Evolutionary conservation across 2,797 vertebrate genomes (phyloP), one percentile per base, ranked within the genome.

Genomic region (Moxostoma hubbsi): DNA sequence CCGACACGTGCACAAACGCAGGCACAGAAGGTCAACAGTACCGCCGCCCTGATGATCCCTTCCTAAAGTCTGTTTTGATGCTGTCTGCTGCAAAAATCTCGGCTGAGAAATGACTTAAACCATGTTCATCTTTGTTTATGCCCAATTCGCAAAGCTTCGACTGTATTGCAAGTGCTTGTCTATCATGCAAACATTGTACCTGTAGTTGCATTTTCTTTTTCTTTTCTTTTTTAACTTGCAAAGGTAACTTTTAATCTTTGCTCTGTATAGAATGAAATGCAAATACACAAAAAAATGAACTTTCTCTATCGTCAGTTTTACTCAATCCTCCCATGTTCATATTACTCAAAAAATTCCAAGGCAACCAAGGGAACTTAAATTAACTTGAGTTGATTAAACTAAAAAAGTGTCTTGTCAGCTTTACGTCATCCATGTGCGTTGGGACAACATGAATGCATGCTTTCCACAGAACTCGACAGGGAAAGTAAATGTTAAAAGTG

Each of bases 191-290:
- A 55, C 67, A 72, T 73, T 65, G 13, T 76, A 80, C 15, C 18
- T 62, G 59, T 73, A 68, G 73, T 82, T 75, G 79, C 47, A 68
- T 18, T 18, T 18, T 18, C 18, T 18, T 24, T 24, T 47, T 55
- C 65, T 10, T 67, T 15, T 61, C 46, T 74, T n/a, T 11, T 49
- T 49, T 63, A 2, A 46, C 15, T 36, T 61, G 2, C 24, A 50
- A 57, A 58, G 66, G 57, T 18, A 49, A 71, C 66, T 11, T 18
- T 18, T 18, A 50, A 57, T 36, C n/a, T 84, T 75, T 74, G 57
- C 43, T 81, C 79, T 83, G 75, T 73, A 68, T 73, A 82, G 62
- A 66, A 53, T 73, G 49, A 68, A 77, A 49, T 79, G 71, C 64
- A 72, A 70, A 80, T 61, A 24, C 24, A 1, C 1, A 24, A 24